Evolutionary conservation across 2,888 invertebrate genomes (phyloP).

Genomic region (Lycophotia porphyrea): DNA sequence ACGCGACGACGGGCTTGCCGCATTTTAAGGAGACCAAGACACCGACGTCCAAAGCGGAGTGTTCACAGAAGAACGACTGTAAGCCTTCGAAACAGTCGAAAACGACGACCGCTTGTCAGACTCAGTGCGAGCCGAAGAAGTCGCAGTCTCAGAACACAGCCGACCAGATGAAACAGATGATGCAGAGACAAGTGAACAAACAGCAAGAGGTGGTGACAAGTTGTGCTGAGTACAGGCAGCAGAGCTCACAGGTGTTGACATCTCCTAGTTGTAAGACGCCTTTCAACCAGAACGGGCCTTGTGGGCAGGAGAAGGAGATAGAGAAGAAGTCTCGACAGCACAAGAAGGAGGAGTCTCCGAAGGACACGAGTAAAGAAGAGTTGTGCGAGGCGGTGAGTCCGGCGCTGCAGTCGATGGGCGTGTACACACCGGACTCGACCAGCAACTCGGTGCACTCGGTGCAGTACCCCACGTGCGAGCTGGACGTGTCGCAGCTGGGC

Average conservation of each 20-base stretch:
- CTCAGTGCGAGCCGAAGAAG: slow-evolving; percentile 86
- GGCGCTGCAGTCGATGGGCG: slow-evolving; percentile 95
- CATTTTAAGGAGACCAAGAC: slow-evolving; percentile 87
- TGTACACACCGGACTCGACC: slow-evolving; percentile 96
- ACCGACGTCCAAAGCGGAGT: slow-evolving; percentile 82
- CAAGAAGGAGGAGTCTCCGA: slow-evolving; percentile 86
- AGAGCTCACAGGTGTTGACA: slow-evolving; percentile 82
- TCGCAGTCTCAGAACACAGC: slow-evolving; percentile 77
- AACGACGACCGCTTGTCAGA: slow-evolving; percentile 86
- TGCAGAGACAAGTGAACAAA: slow-evolving; percentile 83
- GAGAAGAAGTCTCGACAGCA: slow-evolving; percentile 85
- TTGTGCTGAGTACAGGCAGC: slow-evolving; percentile 84
- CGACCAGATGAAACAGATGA: slow-evolving; percentile 85
- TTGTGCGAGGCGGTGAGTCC: slow-evolving; percentile 87
- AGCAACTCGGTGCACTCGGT: slow-evolving; percentile 95
- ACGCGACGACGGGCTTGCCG: slow-evolving; percentile 82
- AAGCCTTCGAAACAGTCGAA: slow-evolving; percentile 86
- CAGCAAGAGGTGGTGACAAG: slow-evolving; percentile 82
- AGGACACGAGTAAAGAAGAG: slow-evolving; percentile 84
- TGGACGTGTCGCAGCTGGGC: slow-evolving; percentile 95
- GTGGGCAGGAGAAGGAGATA: slow-evolving; percentile 83
- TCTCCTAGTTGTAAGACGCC: slow-evolving; percentile 83
- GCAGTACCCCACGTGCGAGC: slow-evolving; percentile 94
- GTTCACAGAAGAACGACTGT: slow-evolving; percentile 84
- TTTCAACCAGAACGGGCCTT: slow-evolving; percentile 83